Conservation (phyloP, 2,888 invertebrate species). For the Matsumyia berberina region DNA sequence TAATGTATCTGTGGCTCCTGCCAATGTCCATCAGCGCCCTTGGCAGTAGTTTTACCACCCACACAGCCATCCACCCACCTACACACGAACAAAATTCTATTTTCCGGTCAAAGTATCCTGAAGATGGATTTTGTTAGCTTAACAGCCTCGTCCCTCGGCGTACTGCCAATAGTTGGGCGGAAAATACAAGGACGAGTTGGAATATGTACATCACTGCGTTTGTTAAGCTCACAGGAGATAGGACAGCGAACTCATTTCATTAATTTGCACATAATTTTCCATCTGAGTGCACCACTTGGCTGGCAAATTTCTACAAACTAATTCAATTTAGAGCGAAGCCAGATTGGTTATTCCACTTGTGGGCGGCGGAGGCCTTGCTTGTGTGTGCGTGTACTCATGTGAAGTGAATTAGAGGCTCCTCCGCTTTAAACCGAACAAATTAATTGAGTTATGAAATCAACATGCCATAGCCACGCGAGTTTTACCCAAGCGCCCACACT, state of each 20-base stretch:
- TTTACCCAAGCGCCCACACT: no score
- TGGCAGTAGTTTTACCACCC: background rate
- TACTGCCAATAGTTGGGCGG: background rate
- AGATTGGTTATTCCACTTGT: conserved; percentile 42
- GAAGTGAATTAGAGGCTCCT: conserved; percentile 59
- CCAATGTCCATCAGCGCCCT: conserved; percentile 22
- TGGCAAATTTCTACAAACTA: conserved; percentile 64
- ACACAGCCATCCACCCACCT: background rate
- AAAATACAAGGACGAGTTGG: background rate
- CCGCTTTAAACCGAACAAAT: conserved; percentile 66
- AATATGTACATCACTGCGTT: conserved; percentile 1
- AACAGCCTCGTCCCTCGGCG: background rate
- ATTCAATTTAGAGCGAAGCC: conserved; percentile 67
- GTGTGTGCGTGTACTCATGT: conserved; percentile 31
- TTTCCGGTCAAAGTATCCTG: conserved; percentile 50
- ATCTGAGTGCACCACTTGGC: conserved; percentile 67
- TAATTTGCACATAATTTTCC: conserved; percentile 76
- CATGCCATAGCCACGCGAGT: conserved; percentile 35
- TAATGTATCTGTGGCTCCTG: conserved; percentile 6
- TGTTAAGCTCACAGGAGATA: background rate
- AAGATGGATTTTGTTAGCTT: conserved; percentile 55
- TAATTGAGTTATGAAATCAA: conserved; percentile 74
- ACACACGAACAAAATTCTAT: conserved; percentile 39
- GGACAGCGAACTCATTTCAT: conserved; percentile 59
- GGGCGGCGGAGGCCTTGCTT: background rate